phyloP scores from a whole-genome alignment of 2,888 invertebrate genomes.

The Drosophila ezoana region DNA sequence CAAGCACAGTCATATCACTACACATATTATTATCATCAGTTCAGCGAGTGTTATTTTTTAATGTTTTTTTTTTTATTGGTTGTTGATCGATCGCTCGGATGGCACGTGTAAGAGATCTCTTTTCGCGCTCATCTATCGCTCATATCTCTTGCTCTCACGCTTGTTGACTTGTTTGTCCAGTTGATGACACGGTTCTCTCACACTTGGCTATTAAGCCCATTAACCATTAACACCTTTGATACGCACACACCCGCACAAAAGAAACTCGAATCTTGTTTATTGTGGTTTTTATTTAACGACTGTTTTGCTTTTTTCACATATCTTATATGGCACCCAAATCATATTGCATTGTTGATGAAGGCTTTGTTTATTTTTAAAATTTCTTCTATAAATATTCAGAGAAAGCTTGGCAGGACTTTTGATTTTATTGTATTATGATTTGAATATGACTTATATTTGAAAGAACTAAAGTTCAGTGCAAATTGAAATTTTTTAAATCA shows the following conservation, averaged over 20 bases:
- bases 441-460: too few relatives aligned
- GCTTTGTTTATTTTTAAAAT: conserved; percentile 28
- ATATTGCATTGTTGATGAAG: not conserved
- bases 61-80: conserved; percentile 4
- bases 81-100: conserved; percentile 30
- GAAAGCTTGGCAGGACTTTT: conserved; percentile 19
- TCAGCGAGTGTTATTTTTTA: conserved; percentile 24
- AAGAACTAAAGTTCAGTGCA: too few relatives aligned
- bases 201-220: conserved; percentile 59
- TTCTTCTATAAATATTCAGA: conserved; percentile 6
- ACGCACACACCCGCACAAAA: conserved; percentile 30
- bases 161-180: conserved; percentile 47
- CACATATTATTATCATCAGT: conserved; percentile 42
- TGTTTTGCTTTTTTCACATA: conserved; percentile 38
- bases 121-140: conserved; percentile 2
- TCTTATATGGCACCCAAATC: conserved; percentile 27
- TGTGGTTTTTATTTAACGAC: conserved; percentile 49
- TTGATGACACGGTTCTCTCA: conserved; percentile 43
- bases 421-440: not conserved
- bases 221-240: conserved; percentile 64
- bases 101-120: conserved; percentile 34
- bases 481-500: too few relatives aligned
- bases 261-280: conserved; percentile 32
- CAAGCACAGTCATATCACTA: conserved; percentile 25
- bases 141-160: conserved; percentile 13